A percentile compares a stretch with the other conserved stretches of the same genome.
phyloP scores from a whole-genome alignment of 2,113 vertebrate genomes.

The Channa maculata region DNA sequence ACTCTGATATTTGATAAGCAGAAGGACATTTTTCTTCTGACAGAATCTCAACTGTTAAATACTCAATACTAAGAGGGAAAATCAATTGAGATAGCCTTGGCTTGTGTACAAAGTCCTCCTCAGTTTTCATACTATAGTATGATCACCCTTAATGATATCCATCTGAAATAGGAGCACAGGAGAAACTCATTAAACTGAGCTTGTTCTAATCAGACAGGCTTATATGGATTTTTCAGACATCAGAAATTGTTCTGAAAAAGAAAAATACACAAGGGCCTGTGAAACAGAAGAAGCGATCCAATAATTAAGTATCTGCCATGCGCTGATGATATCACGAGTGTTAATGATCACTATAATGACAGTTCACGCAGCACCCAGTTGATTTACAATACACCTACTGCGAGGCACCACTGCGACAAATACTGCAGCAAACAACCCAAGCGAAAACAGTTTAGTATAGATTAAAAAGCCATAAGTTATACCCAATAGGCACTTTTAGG shows the following conservation, averaged over 20 bases:
- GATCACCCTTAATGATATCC: slow-evolving; percentile 83
- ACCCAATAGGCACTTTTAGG: slow-evolving; percentile 49
- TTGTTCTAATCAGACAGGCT: slow-evolving; percentile 82
- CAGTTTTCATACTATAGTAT: slow-evolving; percentile 79
- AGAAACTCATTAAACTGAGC: slow-evolving; percentile 82
- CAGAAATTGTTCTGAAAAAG: slow-evolving; percentile 79
- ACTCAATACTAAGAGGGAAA: slow-evolving; percentile 68
- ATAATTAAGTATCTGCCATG: slow-evolving; percentile 83
- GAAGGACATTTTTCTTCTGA: slow-evolving; percentile 67
- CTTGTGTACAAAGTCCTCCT: slow-evolving; percentile 74
- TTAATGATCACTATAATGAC: slow-evolving; percentile 85
- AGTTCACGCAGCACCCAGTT: slow-evolving; percentile 79
- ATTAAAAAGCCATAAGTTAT: slow-evolving; percentile 65
- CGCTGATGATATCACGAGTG: slow-evolving; percentile 82
- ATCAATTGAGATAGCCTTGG: slow-evolving; percentile 77
- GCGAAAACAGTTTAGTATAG: slow-evolving; percentile 58
- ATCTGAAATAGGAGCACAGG: slow-evolving; percentile 77
- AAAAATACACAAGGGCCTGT: slow-evolving; percentile 78
- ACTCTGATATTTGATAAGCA: slow-evolving; percentile 65
- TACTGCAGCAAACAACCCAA: slow-evolving; percentile 66
- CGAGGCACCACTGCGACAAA: slow-evolving; percentile 74
- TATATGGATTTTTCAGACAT: slow-evolving; percentile 80
- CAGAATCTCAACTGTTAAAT: slow-evolving; percentile 78
- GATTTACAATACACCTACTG: slow-evolving; percentile 80
- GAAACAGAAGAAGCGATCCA: slow-evolving; percentile 74